These are phyloP conservation scores for Amyelois transitella DNA, from an alignment of 1,140 invertebrate species.

Conservation along the genomic window DNA sequence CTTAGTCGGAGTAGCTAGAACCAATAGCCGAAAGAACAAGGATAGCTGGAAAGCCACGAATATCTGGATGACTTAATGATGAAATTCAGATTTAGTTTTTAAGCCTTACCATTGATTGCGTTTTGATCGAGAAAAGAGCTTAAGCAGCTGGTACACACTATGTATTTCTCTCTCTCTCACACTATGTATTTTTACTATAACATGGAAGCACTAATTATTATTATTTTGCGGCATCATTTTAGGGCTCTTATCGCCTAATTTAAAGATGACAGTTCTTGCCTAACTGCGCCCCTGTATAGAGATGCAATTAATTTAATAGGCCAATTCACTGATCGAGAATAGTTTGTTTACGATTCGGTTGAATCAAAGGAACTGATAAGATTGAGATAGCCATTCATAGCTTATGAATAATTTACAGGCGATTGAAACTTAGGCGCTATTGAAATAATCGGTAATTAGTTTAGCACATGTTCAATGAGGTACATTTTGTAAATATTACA, in stretches of 20 bases:
- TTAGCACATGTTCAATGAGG: not conserved
- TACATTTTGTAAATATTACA: not conserved
- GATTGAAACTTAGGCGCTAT: not conserved
- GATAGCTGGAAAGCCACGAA: too few species aligned
- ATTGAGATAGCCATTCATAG: slow-evolving; percentile 11
- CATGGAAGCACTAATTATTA: slow-evolving; percentile 28
- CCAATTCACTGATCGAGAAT: slow-evolving; percentile 24
- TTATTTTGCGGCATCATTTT: slow-evolving; percentile 14
- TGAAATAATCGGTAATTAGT: not conserved
- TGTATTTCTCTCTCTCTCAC: too few species aligned
- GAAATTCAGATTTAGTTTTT: too few species aligned
- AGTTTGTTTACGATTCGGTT: slow-evolving; percentile 38
- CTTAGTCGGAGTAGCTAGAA: too few species aligned
- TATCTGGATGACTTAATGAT: too few species aligned
- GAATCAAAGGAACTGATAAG: slow-evolving; percentile 41
- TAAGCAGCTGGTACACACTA: too few species aligned
- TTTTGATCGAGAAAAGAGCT: too few species aligned
- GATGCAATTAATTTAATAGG: slow-evolving; percentile 24
- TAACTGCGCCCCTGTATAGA: slow-evolving; percentile 2
- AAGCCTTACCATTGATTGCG: too few species aligned
- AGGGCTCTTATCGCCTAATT: slow-evolving; percentile 10
- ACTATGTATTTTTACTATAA: too few species aligned
- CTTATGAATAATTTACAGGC: slow-evolving; percentile 5
- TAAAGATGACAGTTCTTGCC: slow-evolving; percentile 10
- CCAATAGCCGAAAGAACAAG: too few species aligned